These are phyloP conservation scores for Nomada ruficornis DNA, from an alignment of 2,888 invertebrate genomes.

Conservation along the genomic window DNA sequence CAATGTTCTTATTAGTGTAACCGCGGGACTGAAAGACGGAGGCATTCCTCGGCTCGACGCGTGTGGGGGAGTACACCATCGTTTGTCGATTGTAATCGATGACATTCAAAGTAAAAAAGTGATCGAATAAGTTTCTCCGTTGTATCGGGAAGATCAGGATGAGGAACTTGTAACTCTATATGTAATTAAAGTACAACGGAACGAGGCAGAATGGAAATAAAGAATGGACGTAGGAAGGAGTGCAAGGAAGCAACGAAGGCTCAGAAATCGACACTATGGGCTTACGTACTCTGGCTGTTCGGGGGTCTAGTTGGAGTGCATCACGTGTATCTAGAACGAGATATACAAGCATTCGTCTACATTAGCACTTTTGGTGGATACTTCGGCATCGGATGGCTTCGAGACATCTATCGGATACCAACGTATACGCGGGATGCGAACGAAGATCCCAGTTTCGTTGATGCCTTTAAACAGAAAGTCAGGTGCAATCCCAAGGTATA, in stretches of 20 bases:
- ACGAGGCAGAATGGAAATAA: not conserved
- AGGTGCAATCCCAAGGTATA: constrained; percentile 88
- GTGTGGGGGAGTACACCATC: not conserved
- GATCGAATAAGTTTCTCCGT: not conserved
- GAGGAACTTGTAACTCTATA: not conserved
- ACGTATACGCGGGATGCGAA: constrained; percentile 94
- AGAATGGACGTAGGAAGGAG: constrained; percentile 13
- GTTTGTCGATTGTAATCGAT: not conserved
- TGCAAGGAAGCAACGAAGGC: constrained; percentile 11
- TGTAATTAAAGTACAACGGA: not conserved
- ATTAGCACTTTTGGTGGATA: constrained; percentile 95
- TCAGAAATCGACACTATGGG: constrained; percentile 85
- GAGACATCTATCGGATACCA: constrained; percentile 93
- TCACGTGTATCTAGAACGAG: constrained; percentile 95
- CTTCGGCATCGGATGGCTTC: constrained; percentile 93
- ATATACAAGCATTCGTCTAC: constrained; percentile 96
- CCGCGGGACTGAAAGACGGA: not conserved
- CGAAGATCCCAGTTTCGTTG: constrained; percentile 89
- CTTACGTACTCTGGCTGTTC: constrained; percentile 94
- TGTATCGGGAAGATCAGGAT: not conserved
- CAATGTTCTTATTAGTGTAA: not conserved
- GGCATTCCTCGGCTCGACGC: not conserved
- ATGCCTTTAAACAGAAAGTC: constrained; percentile 88
- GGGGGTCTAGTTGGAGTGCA: constrained; percentile 96
- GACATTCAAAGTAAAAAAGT: not conserved